Conservation (phyloP, 2,797 vertebrate species). For the Pangasius sanitwongsei region DNA sequence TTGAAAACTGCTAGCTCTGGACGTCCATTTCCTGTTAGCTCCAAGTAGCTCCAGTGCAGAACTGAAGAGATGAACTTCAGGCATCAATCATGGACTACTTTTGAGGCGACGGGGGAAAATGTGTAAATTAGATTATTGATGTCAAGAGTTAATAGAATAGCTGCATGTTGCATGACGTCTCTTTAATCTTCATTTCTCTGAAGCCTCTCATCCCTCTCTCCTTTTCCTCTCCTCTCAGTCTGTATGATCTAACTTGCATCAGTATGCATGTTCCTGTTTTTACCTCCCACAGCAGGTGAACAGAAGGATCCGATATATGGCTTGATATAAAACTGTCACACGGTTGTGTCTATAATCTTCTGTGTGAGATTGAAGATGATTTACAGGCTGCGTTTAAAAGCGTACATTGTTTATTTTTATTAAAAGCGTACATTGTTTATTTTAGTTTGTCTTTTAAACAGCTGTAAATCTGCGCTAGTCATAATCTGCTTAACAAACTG, state of each 20-base stretch:
- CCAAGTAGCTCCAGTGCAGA: not conserved
- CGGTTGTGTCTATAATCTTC: not conserved
- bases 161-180: slow-evolving; percentile 2
- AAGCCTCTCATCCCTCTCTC: not conserved
- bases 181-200: not conserved
- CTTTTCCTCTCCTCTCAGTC: not conserved
- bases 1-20: not conserved
- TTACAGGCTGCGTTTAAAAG: not conserved
- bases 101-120: not conserved
- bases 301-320: not conserved
- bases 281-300: not conserved
- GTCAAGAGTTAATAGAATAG: not conserved
- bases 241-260: not conserved
- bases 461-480: too few relatives aligned
- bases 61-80: not conserved
- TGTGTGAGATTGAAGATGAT: not conserved
- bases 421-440: not conserved
- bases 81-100: not conserved
- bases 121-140: not conserved
- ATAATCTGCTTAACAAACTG: not conserved
- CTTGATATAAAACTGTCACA: not conserved
- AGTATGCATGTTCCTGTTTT: not conserved
- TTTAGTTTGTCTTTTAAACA: not conserved
- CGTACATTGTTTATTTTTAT: not conserved
- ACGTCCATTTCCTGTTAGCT: not conserved